Base-by-base conservation (phyloP, 2,888 invertebrate species). In the Brenthis daphne region DNA sequence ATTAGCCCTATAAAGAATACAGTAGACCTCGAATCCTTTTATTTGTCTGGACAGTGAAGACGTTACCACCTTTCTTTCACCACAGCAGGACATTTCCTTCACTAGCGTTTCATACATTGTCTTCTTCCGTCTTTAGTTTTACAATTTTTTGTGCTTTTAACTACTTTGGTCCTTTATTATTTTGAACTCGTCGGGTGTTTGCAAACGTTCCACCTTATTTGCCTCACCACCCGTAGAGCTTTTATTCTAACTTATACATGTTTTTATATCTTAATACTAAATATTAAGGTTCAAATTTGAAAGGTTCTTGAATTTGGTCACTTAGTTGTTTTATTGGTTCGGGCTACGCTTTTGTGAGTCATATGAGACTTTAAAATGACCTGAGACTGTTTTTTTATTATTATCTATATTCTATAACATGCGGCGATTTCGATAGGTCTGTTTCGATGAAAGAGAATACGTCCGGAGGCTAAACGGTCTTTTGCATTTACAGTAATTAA, bases 171-270 rank as follows among this genome's bases (percentile, higher is more conserved):
- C 83, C 79, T 80, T 83, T 85, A 82, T 83, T 80, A 79, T 79
- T 69, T 74, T 65, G 29, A 80, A 84, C 81, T 80, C 77, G 78
- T 77, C 77, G 76, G 76, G 74, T 89, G 90, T 91, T 90, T 90
- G 89, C 86, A 88, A 88, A 88, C 89, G 81, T 80, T 81, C 88
- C 89, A 89, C 88, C 89, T 87, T 83, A 70, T 76, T 73, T 72
- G 77, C 77, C 74, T 80, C 77, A 79, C 91, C 91, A 89, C 90
- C 90, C 88, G 89, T 85, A 75, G 88, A 74, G 87, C 58, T 57
- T 69, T 29, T 43, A 56, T 11, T 64, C 69, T 51, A 33, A 14
- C 53, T 43, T 8, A 51, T 54, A 0, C 16, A 53, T 67, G 50
- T 72, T 74, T 77, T 77, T 48, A 55, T 56, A 57, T 51, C 20